phyloP scores from a whole-genome alignment of 2,888 invertebrate genomes.

The Chouioia cunea region DNA sequence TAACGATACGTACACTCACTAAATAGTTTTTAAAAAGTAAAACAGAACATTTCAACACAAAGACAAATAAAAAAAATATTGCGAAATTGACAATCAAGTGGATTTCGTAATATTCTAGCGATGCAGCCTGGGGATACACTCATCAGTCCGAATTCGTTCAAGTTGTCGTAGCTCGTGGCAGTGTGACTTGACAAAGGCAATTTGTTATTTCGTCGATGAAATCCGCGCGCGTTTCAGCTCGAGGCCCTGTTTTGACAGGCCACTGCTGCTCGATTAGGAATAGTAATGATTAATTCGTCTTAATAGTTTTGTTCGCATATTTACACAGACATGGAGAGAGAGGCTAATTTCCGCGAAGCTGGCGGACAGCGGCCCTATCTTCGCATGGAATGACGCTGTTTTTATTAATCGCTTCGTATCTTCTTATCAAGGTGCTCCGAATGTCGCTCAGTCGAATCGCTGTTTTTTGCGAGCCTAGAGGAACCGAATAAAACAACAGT shows the following conservation, averaged over 20 bases:
- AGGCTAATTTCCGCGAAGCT: slow-evolving; percentile 52
- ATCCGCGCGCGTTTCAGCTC: too few relatives aligned
- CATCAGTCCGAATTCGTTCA: slow-evolving; percentile 49
- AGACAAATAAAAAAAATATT: slow-evolving; percentile 47
- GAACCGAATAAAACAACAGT: not conserved
- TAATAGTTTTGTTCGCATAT: slow-evolving; percentile 51
- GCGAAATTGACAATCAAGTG: slow-evolving; percentile 54
- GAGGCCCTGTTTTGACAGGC: slow-evolving; percentile 49
- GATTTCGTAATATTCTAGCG: slow-evolving; percentile 51
- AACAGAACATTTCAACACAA: slow-evolving; percentile 41
- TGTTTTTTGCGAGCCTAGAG: not conserved
- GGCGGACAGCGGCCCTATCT: slow-evolving; percentile 31
- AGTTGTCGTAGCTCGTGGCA: too few relatives aligned
- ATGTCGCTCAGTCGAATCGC: slow-evolving; percentile 29
- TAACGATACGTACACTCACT: slow-evolving; percentile 7
- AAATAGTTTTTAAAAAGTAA: slow-evolving; percentile 48
- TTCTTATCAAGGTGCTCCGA: slow-evolving; percentile 8
- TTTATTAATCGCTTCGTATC: not conserved
- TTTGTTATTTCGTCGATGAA: too few relatives aligned
- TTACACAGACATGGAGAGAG: slow-evolving; percentile 55
- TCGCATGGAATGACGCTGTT: slow-evolving; percentile 45
- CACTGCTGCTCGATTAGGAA: slow-evolving; percentile 61
- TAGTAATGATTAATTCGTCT: slow-evolving; percentile 43
- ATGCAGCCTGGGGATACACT: slow-evolving; percentile 8
- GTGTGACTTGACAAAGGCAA: too few relatives aligned